These are phyloP conservation scores for Euzetes globulus DNA, from an alignment of 2,888 invertebrate species.

Conservation along the genomic window DNA sequence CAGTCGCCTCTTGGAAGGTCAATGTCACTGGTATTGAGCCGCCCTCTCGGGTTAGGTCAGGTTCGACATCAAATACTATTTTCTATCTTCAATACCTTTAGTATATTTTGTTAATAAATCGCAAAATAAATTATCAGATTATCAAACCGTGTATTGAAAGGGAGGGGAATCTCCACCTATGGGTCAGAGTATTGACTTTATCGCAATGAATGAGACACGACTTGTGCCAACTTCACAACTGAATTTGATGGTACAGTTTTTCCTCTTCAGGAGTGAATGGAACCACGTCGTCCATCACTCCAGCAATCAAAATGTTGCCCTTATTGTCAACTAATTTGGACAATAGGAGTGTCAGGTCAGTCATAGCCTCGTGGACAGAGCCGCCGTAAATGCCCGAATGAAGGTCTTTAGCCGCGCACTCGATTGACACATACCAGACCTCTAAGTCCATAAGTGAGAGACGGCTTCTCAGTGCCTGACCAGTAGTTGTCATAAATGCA, in stretches of 20 bases:
- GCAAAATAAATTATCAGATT: background rate
- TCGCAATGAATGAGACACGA: conserved; percentile 64
- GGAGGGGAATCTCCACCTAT: conserved; percentile 88
- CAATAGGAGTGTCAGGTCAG: conserved; percentile 79
- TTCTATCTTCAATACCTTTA: conserved; percentile 64
- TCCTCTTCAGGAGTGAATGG: conserved; percentile 63
- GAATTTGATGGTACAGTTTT: conserved; percentile 64
- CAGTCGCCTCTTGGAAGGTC: conserved; percentile 76
- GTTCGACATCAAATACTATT: conserved; percentile 39
- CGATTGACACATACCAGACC: conserved; percentile 78
- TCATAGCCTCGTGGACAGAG: conserved; percentile 81
- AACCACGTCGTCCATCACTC: conserved; percentile 72
- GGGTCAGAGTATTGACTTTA: conserved; percentile 71
- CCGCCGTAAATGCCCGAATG: conserved; percentile 96
- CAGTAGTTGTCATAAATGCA: conserved; percentile 99
- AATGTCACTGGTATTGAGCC: conserved; percentile 95
- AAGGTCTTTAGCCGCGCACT: conserved; percentile 81
- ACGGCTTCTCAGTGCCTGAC: conserved; percentile 93
- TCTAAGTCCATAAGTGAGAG: conserved; percentile 85
- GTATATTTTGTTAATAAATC: background rate
- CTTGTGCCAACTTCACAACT: conserved; percentile 62
- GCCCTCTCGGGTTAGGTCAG: conserved; percentile 64
- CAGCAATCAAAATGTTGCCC: conserved; percentile 75
- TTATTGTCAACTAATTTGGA: conserved; percentile 73
- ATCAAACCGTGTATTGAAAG: conserved; percentile 74